phyloP scores from a whole-genome alignment of 2,888 invertebrate species.

The Callinectes sapidus region DNA sequence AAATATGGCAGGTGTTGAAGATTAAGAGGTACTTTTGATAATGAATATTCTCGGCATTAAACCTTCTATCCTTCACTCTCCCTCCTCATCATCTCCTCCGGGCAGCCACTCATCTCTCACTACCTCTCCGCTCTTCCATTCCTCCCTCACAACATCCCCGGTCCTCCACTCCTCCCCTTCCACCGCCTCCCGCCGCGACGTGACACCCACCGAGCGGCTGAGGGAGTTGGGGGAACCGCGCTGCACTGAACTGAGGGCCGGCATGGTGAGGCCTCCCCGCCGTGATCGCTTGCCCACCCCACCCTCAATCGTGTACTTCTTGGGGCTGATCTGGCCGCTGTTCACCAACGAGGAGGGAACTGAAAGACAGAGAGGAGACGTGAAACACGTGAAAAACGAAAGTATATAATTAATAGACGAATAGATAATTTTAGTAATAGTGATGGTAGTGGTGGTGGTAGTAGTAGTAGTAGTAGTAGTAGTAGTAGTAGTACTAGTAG shows the following conservation, averaged over 20 bases:
- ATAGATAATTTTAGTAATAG: not conserved
- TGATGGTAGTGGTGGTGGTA: slow-evolving; percentile 7
- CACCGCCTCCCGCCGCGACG: not conserved
- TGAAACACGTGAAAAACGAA: not conserved
- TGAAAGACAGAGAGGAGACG: not conserved
- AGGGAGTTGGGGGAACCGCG: slow-evolving; percentile 64
- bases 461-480: slow-evolving; percentile 35
- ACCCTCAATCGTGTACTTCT: slow-evolving; percentile 34
- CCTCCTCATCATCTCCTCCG: not conserved
- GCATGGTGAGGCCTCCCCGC: slow-evolving; percentile 62
- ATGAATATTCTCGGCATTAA: not conserved
- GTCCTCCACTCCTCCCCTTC: not conserved
- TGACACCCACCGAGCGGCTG: slow-evolving; percentile 42
- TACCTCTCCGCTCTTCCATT: not conserved
- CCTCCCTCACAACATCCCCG: not conserved
- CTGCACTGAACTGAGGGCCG: slow-evolving; percentile 53
- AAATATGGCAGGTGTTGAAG: not conserved
- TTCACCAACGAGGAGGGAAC: slow-evolving; percentile 33
- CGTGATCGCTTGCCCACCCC: slow-evolving; percentile 21
- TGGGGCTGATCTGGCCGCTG: slow-evolving; percentile 47
- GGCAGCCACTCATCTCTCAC: not conserved
- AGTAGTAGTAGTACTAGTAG: slow-evolving; percentile 38
- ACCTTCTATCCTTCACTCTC: not conserved
- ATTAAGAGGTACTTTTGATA: not conserved
- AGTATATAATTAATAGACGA: not conserved